These are phyloP conservation scores for Peromyscus californicus DNA, from an alignment of 2,113 vertebrate genomes.

Conservation along the genomic window DNA sequence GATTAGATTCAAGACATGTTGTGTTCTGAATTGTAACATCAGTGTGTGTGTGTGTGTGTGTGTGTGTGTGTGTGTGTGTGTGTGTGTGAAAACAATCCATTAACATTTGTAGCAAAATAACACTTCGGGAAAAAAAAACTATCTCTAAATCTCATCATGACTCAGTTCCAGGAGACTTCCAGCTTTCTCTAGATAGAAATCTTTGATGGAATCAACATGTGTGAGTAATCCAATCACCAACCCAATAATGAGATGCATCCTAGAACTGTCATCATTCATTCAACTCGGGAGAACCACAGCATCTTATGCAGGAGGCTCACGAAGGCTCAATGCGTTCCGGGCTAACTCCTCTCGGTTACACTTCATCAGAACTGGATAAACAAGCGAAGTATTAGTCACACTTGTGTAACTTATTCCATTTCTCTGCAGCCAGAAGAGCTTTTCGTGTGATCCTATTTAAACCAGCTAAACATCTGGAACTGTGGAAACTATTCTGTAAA, in stretches of 20 bases:
- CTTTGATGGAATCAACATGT: background rate
- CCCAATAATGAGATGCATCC: background rate
- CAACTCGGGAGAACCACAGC: background rate
- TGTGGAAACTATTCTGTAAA: constrained; percentile 64
- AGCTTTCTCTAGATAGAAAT: background rate
- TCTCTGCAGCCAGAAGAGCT: constrained; percentile 59
- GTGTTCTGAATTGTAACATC: background rate
- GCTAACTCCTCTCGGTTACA: constrained; percentile 20
- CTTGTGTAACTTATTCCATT: constrained; percentile 75
- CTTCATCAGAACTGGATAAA: constrained; percentile 71
- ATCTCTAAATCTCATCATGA: background rate
- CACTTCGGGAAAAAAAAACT: constrained; percentile 4
- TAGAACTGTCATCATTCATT: background rate
- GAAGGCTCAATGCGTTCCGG: background rate
- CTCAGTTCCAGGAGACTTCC: background rate
- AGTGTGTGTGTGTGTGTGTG: background rate
- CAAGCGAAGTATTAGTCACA: constrained; percentile 75
- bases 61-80: background rate
- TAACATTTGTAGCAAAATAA: background rate
- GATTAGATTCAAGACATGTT: background rate
- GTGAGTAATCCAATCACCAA: background rate
- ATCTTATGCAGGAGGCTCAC: background rate
- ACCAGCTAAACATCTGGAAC: constrained; percentile 78
- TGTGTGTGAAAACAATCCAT: background rate
- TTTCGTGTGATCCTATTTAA: constrained; percentile 68